A percentile compares a stretch with the other conserved stretches of the same genome.
These are phyloP conservation scores for Podargus strigoides DNA, from an alignment of 2,797 vertebrate species.

Conservation along the genomic window DNA sequence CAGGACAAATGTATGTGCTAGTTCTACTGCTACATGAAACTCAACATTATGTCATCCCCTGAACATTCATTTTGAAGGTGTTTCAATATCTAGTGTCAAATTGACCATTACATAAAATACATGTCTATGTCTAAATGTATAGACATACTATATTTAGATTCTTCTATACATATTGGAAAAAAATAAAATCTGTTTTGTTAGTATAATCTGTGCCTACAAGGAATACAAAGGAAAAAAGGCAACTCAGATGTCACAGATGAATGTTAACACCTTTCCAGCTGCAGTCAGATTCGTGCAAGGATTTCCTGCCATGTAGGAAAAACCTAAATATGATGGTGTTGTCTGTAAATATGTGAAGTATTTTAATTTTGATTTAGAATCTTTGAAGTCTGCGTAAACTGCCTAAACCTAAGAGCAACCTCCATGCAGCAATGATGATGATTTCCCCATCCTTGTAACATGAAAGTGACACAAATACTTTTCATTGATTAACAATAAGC, in stretches of 20 bases:
- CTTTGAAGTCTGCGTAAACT: background rate
- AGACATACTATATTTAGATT: background rate
- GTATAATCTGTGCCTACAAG: background rate
- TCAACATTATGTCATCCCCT: background rate
- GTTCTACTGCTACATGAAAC: background rate
- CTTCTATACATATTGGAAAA: background rate
- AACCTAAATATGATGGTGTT: background rate
- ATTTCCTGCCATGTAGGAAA: background rate
- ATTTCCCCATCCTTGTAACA: background rate
- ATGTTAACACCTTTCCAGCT: background rate
- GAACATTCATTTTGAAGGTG: background rate
- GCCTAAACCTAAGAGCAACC: background rate
- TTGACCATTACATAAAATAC: background rate
- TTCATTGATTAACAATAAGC: background rate
- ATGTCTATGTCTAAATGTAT: background rate
- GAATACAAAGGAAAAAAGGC: background rate
- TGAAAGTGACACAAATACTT: background rate
- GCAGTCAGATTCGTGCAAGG: background rate
- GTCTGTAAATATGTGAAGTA: background rate
- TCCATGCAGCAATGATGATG: background rate
- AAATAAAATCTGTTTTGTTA: background rate
- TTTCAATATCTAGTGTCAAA: background rate
- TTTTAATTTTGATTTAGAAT: background rate
- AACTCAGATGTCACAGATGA: background rate
- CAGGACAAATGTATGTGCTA: background rate